A percentile compares a stretch with the other conserved stretches of the same genome.
These are phyloP conservation scores for Solea senegalensis DNA, from an alignment of 2,113 vertebrate genomes.

Conservation along the genomic window DNA sequence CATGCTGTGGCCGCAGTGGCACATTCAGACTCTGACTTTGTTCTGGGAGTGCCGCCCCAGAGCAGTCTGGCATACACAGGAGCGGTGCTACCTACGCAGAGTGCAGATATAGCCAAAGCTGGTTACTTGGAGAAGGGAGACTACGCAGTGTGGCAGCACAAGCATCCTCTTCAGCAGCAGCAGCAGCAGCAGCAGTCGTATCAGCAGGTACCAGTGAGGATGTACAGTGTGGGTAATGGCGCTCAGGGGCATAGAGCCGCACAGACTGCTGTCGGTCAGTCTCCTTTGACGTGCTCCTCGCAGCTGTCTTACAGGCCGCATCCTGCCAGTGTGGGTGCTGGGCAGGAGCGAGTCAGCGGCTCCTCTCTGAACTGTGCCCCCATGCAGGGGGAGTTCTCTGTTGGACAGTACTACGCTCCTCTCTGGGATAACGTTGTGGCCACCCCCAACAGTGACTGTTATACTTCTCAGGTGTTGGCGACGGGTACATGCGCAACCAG, in stretches of 20 bases:
- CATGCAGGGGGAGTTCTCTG: slow-evolving; percentile 86
- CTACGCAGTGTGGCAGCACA: slow-evolving; percentile 87
- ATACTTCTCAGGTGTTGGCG: slow-evolving; percentile 87
- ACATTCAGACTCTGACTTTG: slow-evolving; percentile 75
- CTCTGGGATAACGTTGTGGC: slow-evolving; percentile 90
- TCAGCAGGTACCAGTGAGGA: slow-evolving; percentile 82
- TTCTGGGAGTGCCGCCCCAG: slow-evolving; percentile 77
- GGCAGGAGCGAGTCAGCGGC: slow-evolving; percentile 76
- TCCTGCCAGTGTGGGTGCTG: slow-evolving; percentile 45
- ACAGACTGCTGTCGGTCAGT: slow-evolving; percentile 73
- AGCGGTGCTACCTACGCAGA: slow-evolving; percentile 82
- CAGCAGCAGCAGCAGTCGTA: slow-evolving; percentile 84
- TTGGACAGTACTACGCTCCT: slow-evolving; percentile 87
- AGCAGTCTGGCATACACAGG: slow-evolving; percentile 78
- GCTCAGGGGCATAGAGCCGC: slow-evolving; percentile 74
- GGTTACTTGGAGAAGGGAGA: slow-evolving; percentile 85
- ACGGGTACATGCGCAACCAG: slow-evolving; percentile 72
- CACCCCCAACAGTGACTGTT: slow-evolving; percentile 91
- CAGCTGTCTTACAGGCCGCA: slow-evolving; percentile 78
- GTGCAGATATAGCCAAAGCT: slow-evolving; percentile 78
- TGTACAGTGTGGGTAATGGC: slow-evolving; percentile 75
- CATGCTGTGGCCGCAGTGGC: slow-evolving; percentile 79
- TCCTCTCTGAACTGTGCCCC: slow-evolving; percentile 86
- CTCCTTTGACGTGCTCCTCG: slow-evolving; percentile 71
- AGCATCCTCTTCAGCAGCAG: slow-evolving; percentile 72